Evolutionary conservation across 2,113 vertebrate species (phyloP).

Genomic region (Herpailurus yagouaroundi): DNA sequence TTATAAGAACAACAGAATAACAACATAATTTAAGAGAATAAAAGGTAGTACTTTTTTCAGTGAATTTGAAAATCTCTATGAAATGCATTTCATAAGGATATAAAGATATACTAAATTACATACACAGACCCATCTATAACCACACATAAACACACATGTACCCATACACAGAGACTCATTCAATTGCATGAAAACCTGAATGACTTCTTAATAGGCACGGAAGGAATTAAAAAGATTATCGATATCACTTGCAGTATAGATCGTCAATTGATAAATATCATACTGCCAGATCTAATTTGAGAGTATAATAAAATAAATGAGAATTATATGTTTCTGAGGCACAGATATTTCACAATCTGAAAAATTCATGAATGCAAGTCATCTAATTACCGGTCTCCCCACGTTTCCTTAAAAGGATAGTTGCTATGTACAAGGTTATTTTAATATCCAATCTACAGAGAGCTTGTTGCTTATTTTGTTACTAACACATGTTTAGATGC

Average conservation of each 20-base stretch:
- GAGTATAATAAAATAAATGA: not conserved
- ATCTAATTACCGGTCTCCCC: not conserved
- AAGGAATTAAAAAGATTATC: not conserved
- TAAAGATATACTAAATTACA: not conserved
- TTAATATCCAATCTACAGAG: not conserved
- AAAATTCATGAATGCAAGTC: not conserved
- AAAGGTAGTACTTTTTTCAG: not conserved
- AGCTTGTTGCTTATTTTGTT: not conserved
- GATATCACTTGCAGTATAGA: not conserved
- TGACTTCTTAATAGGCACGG: not conserved
- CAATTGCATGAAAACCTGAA: not conserved
- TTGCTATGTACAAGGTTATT: not conserved
- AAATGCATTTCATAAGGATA: not conserved
- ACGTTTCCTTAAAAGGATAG: not conserved
- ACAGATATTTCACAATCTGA: not conserved
- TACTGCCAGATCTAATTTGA: not conserved
- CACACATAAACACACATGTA: not conserved
- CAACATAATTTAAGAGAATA: not conserved
- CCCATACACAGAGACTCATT: too few species aligned
- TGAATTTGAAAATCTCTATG: not conserved
- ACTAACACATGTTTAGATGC: not conserved
- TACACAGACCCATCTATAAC: not conserved
- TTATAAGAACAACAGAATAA: not conserved
- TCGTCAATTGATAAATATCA: not conserved
- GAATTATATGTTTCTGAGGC: not conserved